Base-by-base conservation (phyloP, 2,113 vertebrate species). In the Vireo altiloquus region DNA sequence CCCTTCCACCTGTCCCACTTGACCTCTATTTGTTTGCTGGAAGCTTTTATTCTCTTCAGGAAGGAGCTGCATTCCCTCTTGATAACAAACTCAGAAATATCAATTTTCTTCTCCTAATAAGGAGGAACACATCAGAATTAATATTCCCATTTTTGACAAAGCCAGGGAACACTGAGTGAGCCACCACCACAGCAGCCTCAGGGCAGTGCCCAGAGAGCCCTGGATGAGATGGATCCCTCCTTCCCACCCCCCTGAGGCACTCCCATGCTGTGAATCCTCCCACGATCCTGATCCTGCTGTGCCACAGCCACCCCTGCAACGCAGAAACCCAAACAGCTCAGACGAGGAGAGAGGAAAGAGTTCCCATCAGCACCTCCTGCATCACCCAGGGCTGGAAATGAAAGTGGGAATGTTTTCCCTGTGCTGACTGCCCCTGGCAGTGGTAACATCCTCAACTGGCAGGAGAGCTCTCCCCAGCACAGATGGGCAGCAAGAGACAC, bases 161-260 rank as follows among this genome's bases (percentile, higher is more conserved):
- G 83, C 9, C 63, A 40, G 7, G 46, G 42, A 37, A 47, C 13
- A 19, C 3, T 15, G 47, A 70, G 31, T 2, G 33, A 89, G 57
- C 39, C 15, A 8, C 23, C 25, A 8, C 9, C 21, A 20, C 28
- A 24, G 49, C 16, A 56, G 63, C 44, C 71, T 47, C 53, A 44
- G 24, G 0, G 3, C 5, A 28, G 53, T 9, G 1, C 0, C 18
- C 27, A 39, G 53, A 44, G 54, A 13, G 3, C 0, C 1, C 42
- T 0, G 9, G 65, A 11, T 9, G 50, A 53, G 59, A 3, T 1
- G 42, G 30, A n/a, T 20, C 17, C 39, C 49, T 47, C 63, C 78
- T 28, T 19, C 75, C 85, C 54, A 18, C 6, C 0, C 3, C 22
- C n/a, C 50, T 1, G 0, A 8, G 27, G 7, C n/a, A 2, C 35